Percentiles rank a stretch among this genome's conserved stretches.
These are phyloP conservation scores for Aulostomus chinensis DNA, from an alignment of 2,797 vertebrate genomes.

Conservation along the genomic window DNA sequence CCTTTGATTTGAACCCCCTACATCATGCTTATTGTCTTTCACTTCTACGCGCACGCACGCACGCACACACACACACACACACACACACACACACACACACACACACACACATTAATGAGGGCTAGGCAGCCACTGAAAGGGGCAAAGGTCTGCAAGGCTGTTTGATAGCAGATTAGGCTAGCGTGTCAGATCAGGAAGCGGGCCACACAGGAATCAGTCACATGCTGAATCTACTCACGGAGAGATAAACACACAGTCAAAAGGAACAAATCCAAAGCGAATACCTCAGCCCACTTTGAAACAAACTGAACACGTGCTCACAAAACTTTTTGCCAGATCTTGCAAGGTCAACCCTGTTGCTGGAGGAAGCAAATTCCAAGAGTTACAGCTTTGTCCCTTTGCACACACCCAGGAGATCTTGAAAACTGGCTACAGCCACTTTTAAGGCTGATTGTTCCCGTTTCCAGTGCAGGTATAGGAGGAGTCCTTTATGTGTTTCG, in stretches of 20 bases:
- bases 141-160: slow-evolving; percentile 56
- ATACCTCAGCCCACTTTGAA: background rate
- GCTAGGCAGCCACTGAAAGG: slow-evolving; percentile 42
- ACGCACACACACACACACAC: background rate
- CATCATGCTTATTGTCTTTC: slow-evolving; percentile 55
- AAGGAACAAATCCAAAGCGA: background rate
- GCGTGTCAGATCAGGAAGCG: slow-evolving; percentile 40
- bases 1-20: slow-evolving; percentile 66
- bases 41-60: slow-evolving; percentile 17
- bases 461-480: too few relatives aligned
- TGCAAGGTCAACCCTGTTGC: slow-evolving; percentile 11
- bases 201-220: slow-evolving; percentile 67
- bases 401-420: too few relatives aligned
- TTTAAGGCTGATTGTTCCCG: too few relatives aligned
- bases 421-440: too few relatives aligned
- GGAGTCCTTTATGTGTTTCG: too few relatives aligned
- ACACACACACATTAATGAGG: slow-evolving; percentile 48
- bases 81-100: slow-evolving; percentile 12
- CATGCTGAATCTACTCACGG: slow-evolving; percentile 50
- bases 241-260: slow-evolving; percentile 1
- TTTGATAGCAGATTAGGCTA: slow-evolving; percentile 72
- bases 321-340: slow-evolving; percentile 13
- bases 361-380: too few relatives aligned
- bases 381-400: too few relatives aligned
- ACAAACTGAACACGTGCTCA: slow-evolving; percentile 11